Evolutionary conservation across 2,797 vertebrate genomes (phyloP), one percentile per base, ranked within the genome.

Genomic region (Malacoraja senta): DNA sequence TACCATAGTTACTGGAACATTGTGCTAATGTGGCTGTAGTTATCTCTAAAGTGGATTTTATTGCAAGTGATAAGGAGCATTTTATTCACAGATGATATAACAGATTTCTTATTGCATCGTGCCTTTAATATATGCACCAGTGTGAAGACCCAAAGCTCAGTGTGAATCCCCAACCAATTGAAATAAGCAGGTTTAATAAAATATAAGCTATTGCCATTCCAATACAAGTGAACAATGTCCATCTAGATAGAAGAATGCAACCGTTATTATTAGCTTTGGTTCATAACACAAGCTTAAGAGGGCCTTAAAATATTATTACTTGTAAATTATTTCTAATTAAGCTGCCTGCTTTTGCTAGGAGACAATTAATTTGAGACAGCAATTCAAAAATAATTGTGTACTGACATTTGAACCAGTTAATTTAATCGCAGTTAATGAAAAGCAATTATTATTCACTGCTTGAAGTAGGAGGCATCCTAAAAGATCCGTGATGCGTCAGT

Each of bases 331-430:
- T 58, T 29, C 3, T 86, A 65, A 65, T 86, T 86, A 65, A 86
- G 83, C 58, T 61, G 9, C 13, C 32, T 32, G 19, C 29, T 19
- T 26, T 58, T 29, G 17, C 26, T 63, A 29, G 83, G 83, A 86
- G 17, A 29, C 83, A 86, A 65, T 86, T 86, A 86, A 86, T 86
- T 86, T 86, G n/a, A 86, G 13, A 26, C 83, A 63, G 58, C 13
- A 63, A 15, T 84, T 84, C 53, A 53, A 15, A 84, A 84, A 81
- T 81, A 81, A 61, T 61, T 86, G 29, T 65, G 61, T 19, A 44
- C 15, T 86, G 29, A 86, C 26, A n/a, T 86, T 86, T 32, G 15
- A 86, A 19, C 58, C 29, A 86, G 61, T 86, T 61, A 86, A 32
- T 86, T n/a, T 65, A 86, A 86, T 86, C 65, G 29, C 58, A 86